Base-by-base conservation (phyloP, 2,888 invertebrate species). In the Meiosimyza decipiens region DNA sequence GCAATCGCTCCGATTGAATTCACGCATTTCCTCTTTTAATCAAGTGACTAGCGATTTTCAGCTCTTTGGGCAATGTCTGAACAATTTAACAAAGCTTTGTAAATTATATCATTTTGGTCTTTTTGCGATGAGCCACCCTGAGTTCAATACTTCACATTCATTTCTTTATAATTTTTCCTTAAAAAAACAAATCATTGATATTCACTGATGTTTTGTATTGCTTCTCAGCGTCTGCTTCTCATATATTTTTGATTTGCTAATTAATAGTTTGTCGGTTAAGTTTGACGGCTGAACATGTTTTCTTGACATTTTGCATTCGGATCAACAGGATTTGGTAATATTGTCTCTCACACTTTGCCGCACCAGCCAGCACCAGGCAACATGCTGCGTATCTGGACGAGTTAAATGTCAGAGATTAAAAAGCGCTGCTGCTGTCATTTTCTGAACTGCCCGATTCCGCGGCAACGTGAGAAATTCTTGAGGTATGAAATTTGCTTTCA, bases 201-300 rank as follows among this genome's bases (percentile, higher is more conserved):
- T 70, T 52, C 40, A 54, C 18, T 59, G 50, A 59, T 63, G 40
- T 40, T 40, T 40, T 40, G 33, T 67, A 12, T 59, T 40, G 47
- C 64, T 52, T 49, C 70, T 49, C 60, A 63, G 49, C 40, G 40
- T 40, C 40, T 40, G 40, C 40, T 40, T 40, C 40, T 49, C 66
- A 71, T 69, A 60, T 73, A 67, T 69, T 74, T 77, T 75, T 78
- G 77, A 83, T 83, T 81, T 81, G 79, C 82, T 84, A 85, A 85
- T 85, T 84, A 85, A 82, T 84, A 84, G 85, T 84, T 83, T 83
- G 82, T 80, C 82, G 80, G 82, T 82, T 80, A 77, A 77, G 82
- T 83, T 83, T 83, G 83, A 84, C 84, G 83, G 77, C 79, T 82
- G 79, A 83, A 83, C 83, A 83, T 83, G 82, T 80, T 80, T 79